Conservation (phyloP, 1,140 invertebrate genomes). For the Pantala flavescens region DNA sequence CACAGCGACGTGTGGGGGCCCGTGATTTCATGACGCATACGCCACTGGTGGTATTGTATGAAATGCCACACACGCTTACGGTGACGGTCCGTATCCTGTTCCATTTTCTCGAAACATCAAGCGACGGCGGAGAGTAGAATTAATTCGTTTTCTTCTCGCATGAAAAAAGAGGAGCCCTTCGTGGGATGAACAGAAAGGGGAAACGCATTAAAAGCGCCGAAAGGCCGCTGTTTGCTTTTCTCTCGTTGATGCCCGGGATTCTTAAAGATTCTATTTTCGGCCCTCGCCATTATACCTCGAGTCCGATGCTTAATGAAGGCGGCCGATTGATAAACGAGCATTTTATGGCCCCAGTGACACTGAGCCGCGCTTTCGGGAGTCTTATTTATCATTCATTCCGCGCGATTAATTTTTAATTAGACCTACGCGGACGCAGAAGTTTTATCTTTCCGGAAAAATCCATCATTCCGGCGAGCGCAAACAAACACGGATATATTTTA, state of each 20-base stretch:
- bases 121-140: background rate
- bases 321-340: background rate
- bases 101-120: background rate
- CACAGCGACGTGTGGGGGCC: background rate
- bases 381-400: background rate
- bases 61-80: constrained; percentile 1
- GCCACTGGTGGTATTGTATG: constrained; percentile 4
- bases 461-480: background rate
- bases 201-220: too few relatives aligned
- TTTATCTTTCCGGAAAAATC: background rate
- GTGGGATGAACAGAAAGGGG: too few relatives aligned
- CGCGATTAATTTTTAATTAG: constrained; percentile 4
- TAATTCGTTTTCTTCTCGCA: background rate
- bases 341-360: background rate
- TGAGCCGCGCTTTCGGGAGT: background rate
- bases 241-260: background rate
- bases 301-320: background rate
- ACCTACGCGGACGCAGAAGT: background rate
- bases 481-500: background rate
- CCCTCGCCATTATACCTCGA: background rate
- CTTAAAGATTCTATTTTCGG: background rate
- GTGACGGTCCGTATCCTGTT: background rate
- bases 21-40: background rate
- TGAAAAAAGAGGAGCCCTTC: background rate
- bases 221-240: background rate